Evolutionary conservation across 2,888 invertebrate genomes (phyloP), one percentile per base, ranked within the genome.

Genomic region (Andrena dorsata): DNA sequence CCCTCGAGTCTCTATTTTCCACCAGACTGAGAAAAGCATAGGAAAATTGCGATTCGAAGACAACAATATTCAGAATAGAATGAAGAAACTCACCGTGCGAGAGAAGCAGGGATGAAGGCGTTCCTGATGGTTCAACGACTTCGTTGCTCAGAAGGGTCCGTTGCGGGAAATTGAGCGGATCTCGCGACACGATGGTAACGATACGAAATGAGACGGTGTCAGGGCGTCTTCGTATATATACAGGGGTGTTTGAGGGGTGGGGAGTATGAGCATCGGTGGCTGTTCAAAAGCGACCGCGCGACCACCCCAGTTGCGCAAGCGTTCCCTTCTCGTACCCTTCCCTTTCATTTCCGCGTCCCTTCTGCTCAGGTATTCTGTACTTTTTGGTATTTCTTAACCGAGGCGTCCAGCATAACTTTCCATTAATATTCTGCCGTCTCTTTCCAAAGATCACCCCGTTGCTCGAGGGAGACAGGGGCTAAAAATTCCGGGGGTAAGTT

Each of bases 181-280:
- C 74, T 86, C 84, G 85, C 87, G 85, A 87, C 87, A 85, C 85
- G 84, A 80, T 85, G 89, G 86, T 85, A 87, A 90, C 86, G 90
- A 89, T 89, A 88, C 86, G 89, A 90, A 92, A 90, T 91, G 93
- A 90, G 88, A 72, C 86, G 82, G 84, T 73, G 82, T 86, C 87
- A 81, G 85, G 84, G 75, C 72, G 75, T 86, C 90, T 84, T 90
- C 86, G 86, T 91, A 92, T 92, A 93, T 92, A 91, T 88, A 84
- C 82, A 80, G 73, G 80, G 81, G 76, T 70, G 76, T 70, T 78
- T 70, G 70, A 75, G 76, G 79, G 80, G 23, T 35, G 75, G 76
- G 75, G 75, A 10, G 78, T 68, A 79, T 73, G 69, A 56, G 84
- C 88, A 90, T 89, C 88, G 91, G 89, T 91, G 90, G 86, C 88